These are phyloP conservation scores for Phasianus colchicus DNA, from an alignment of 2,113 vertebrate genomes.

Conservation along the genomic window DNA sequence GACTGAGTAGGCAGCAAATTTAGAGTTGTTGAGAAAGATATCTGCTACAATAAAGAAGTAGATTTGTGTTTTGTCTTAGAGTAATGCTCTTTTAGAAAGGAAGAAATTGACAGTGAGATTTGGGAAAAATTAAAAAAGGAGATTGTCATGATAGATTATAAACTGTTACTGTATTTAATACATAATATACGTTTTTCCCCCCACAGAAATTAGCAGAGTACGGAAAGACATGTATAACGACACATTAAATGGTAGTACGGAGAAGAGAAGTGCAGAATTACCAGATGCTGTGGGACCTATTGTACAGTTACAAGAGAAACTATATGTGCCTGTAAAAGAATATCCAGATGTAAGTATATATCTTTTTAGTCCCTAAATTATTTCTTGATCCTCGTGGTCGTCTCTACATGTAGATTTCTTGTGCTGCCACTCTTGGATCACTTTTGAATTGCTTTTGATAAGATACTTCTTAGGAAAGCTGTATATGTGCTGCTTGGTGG, in stretches of 20 bases:
- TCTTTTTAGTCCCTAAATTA: constrained; percentile 52
- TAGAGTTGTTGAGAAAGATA: not conserved
- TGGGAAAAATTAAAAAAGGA: not conserved
- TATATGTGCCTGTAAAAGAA: constrained; percentile 99
- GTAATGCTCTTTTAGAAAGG: not conserved
- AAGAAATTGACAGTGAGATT: not conserved
- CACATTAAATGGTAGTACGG: constrained; percentile 96
- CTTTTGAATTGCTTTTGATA: not conserved
- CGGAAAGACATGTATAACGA: constrained; percentile 99
- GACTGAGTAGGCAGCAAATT: not conserved
- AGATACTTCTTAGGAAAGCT: not conserved
- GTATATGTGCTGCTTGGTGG: not conserved
- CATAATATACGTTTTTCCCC: constrained; percentile 70
- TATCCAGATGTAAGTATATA: constrained; percentile 97
- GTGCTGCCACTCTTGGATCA: constrained; percentile 39
- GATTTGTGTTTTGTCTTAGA: not conserved
- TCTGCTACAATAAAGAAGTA: not conserved
- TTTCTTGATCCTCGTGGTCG: constrained; percentile 2
- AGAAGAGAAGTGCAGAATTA: constrained; percentile 93
- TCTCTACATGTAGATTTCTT: constrained; percentile 19
- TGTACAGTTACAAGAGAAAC: constrained; percentile 99
- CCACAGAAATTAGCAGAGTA: constrained; percentile 96
- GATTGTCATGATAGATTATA: constrained; percentile 27
- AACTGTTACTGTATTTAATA: constrained; percentile 69
- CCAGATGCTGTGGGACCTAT: constrained; percentile 95